Conservation (phyloP, 2,797 vertebrate genomes). For the Danio tinwini region DNA sequence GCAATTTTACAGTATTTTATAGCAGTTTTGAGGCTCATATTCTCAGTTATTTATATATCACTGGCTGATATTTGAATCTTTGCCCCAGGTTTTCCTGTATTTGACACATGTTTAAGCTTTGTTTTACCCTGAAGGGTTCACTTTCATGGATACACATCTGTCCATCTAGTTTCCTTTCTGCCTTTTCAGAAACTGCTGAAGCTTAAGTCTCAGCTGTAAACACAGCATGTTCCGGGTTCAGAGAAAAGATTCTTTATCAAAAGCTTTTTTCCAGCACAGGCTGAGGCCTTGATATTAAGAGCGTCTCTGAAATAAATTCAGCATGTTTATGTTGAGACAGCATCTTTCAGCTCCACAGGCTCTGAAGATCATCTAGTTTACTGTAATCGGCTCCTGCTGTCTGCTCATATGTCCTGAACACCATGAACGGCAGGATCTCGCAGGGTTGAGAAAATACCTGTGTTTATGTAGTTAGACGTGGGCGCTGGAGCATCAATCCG, state of each 20-base stretch:
- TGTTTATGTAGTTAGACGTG: background rate
- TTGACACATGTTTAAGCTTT: background rate
- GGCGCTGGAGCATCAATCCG: background rate
- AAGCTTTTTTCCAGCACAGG: background rate
- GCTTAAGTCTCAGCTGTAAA: constrained; percentile 12
- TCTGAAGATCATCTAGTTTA: constrained; percentile 4
- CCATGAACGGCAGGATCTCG: background rate
- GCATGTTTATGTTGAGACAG: background rate
- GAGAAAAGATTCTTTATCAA: background rate
- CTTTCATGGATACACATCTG: constrained; percentile 20
- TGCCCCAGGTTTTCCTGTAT: constrained; percentile 25
- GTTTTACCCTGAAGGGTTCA: constrained; percentile 14
- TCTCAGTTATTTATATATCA: background rate
- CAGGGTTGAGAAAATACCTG: background rate
- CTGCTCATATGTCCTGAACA: background rate
- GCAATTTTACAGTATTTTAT: background rate
- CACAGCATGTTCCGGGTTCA: background rate
- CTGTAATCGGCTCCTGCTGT: constrained; percentile 7
- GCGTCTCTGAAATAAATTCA: background rate
- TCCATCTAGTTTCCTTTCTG: constrained; percentile 7
- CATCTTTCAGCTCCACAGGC: background rate
- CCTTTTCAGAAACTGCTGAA: constrained; percentile 7
- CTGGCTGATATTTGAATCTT: background rate
- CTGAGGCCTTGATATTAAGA: background rate
- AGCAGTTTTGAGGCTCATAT: background rate